Base-by-base conservation (phyloP, 2,113 vertebrate species). In the Syngnathus scovelli region DNA sequence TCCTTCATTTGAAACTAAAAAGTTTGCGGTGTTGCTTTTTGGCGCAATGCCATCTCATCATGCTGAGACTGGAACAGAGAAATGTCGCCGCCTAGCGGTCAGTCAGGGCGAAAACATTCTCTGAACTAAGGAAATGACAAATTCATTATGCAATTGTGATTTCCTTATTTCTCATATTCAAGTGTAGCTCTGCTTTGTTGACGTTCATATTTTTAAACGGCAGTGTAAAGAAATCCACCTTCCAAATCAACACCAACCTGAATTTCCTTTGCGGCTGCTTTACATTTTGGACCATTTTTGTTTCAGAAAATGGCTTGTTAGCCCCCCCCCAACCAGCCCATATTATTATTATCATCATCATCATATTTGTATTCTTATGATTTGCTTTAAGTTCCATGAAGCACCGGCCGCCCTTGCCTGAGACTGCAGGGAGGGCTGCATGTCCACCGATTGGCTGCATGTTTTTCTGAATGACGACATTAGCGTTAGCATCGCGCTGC, bases 181-280 rank as follows among this genome's bases (percentile, higher is more conserved):
- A 33, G 27, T 33, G 27, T 33, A 33, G 2, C 27, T 33, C 27
- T 33, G 27, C 27, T 33, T 33, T 33, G 27, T 33, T 33, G 27
- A 33, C 27, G 27, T 33, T 33, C 27, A 3, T 33, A 33, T 33
- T 33, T 33, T 33, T 33, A 33, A 33, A 33, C 3, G 2, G 27
- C 27, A 33, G 27, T 33, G 27, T 33, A 33, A 33, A 33, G 27
- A 72, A 68, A 86, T 81, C 56, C 63, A 80, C 69, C 81, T 87
- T 90, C 86, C 88, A 89, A 90, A 89, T 89, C 88, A 88, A 15
- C 55, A 16, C 27, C 27, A 18, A 58, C 27, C 55, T 55, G n/a
- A 55, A 10, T 58, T 58, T 36, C 81, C 82, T 75, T 83, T 75
- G 75, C 71, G 81, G 77, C 72, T 61, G 62, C 77, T 84, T 82